Evolutionary conservation across 2,113 vertebrate species (phyloP).

Genomic region (Arothron firmamentum): DNA sequence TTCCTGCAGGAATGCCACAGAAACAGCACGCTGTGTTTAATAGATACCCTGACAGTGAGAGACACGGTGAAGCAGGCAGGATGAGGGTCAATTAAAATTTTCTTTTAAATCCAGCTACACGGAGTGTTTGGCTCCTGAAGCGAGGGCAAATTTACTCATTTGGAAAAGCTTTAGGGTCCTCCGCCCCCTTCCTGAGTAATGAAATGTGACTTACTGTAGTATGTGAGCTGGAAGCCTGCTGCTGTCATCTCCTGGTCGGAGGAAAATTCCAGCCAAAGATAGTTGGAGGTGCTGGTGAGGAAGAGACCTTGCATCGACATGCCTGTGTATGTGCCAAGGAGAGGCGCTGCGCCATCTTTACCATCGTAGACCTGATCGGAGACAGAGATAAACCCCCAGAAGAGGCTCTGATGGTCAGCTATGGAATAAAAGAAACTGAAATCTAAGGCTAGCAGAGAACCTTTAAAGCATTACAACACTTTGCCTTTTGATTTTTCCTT

Average conservation of each 20-base stretch:
- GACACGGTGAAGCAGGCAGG: conserved; percentile 36
- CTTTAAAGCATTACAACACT: conserved; percentile 24
- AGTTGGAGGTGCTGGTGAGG: conserved; percentile 91
- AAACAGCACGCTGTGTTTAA: conserved; percentile 54
- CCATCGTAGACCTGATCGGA: conserved; percentile 89
- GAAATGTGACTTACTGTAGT: conserved; percentile 84
- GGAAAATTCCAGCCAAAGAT: conserved; percentile 94
- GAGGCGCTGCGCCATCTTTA: conserved; percentile 82
- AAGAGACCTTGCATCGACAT: conserved; percentile 84
- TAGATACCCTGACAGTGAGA: conserved; percentile 49
- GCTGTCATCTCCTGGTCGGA: conserved; percentile 85
- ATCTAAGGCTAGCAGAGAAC: too few species aligned
- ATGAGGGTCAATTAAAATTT: conserved; percentile 60
- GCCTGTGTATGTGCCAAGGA: conserved; percentile 85
- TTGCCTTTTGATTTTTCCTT: too few species aligned
- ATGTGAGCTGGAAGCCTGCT: conserved; percentile 90
- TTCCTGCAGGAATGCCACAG: conserved; percentile 32
- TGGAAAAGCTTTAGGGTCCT: conserved; percentile 41
- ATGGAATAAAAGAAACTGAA: too few species aligned
- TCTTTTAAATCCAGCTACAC: conserved; percentile 52
- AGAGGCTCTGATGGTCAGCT: neutral
- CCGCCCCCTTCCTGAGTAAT: conserved; percentile 27
- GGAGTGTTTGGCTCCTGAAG: conserved; percentile 40
- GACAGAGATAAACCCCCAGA: conserved; percentile 5
- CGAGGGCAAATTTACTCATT: conserved; percentile 45